A percentile compares a stretch with the other conserved stretches of the same genome.
These are phyloP conservation scores for Plemyria rubiginata DNA, from an alignment of 2,888 invertebrate genomes.

Conservation along the genomic window DNA sequence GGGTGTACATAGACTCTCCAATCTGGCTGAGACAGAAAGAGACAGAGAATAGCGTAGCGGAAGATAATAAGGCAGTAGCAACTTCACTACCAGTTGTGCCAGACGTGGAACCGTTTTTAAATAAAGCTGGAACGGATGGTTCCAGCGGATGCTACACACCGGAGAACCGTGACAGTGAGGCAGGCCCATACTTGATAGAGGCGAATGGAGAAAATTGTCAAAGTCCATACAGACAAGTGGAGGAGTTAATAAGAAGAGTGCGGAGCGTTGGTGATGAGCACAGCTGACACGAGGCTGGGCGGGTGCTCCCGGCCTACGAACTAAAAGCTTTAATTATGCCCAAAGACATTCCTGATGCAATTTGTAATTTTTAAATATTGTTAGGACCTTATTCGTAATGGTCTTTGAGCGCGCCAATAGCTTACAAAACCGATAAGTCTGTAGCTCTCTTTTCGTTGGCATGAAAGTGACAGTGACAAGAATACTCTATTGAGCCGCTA, in stretches of 20 bases:
- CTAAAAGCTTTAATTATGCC: constrained; percentile 43
- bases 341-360: constrained; percentile 43
- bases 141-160: constrained; percentile 73
- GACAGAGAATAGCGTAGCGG: constrained; percentile 58
- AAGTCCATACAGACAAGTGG: constrained; percentile 76
- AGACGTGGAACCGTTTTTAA: constrained; percentile 75
- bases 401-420: no score
- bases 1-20: constrained; percentile 85
- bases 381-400: not conserved
- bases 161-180: constrained; percentile 68
- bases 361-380: constrained; percentile 26
- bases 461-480: no score
- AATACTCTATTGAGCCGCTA: no score
- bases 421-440: no score
- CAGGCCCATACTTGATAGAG: constrained; percentile 74
- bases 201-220: constrained; percentile 66
- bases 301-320: constrained; percentile 68
- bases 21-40: constrained; percentile 85
- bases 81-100: constrained; percentile 49
- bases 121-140: constrained; percentile 58
- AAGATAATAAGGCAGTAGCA: constrained; percentile 54
- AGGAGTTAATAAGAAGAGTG: constrained; percentile 73
- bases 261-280: constrained; percentile 72
- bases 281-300: constrained; percentile 80
- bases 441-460: no score